Base-by-base conservation (phyloP, 2,113 vertebrate genomes). In the Ageneiosus marmoratus region DNA sequence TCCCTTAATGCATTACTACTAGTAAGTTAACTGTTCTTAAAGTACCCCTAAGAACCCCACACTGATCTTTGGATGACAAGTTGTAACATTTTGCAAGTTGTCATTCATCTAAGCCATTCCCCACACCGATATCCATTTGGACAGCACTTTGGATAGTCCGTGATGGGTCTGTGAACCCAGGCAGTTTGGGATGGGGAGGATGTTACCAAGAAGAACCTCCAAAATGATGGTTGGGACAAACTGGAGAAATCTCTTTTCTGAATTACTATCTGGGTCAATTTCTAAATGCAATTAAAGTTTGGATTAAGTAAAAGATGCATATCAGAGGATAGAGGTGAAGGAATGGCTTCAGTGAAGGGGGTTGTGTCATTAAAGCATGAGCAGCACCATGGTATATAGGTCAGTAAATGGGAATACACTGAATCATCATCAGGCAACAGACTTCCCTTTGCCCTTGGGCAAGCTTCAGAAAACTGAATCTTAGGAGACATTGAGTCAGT, bases 51-150 rank as follows among this genome's bases (percentile, higher is more conserved):
- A 76, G 16, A 58, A 65, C 29, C 74, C 74, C 74, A 58, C 34
- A 78, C n/a, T 75, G 51, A 58, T 29, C 51, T 83, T 60, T 87
- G 67, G 55, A 86, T 88, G 87, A 90, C 86, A 76, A 51, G 50
- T 75, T 20, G 82, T n/a, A n/a, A n/a, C 37, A 48, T 79, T 85
- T 69, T 50, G 50, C 78, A 74, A 81, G 60, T 41, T 81, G 37
- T 79, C 82, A 82, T 60, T 77, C 81, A 72, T 62, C 50, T 82
- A 69, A 83, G 72, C 63, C 77, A 76, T 84, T 83, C 76, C 62
- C 63, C 56, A 69, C 76, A 74, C 51, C 27, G 11, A 69, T 65
- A 44, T 72, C 67, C 70, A 29, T 56, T 1, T 63, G 46, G 44
- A 51, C 75, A 58, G 44, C 44, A 12, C 56, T 55, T n/a, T 5